phyloP scores from a whole-genome alignment of 2,113 vertebrate genomes.

The Panurus biarmicus region DNA sequence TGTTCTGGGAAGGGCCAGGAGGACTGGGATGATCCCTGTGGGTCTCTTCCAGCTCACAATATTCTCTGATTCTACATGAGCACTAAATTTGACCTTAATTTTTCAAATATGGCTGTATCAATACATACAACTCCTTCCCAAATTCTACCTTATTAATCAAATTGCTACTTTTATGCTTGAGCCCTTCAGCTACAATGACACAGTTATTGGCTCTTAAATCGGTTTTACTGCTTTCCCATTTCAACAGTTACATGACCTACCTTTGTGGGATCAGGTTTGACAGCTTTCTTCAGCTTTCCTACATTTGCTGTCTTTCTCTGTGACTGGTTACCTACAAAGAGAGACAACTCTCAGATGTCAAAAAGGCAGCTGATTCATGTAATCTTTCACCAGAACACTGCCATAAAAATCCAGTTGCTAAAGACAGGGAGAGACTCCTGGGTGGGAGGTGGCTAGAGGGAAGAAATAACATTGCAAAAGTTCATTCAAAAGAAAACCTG shows the following conservation, averaged over 20 bases:
- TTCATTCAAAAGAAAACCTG: not conserved
- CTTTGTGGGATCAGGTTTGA: constrained; percentile 9
- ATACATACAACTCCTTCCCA: not conserved
- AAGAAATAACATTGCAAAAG: not conserved
- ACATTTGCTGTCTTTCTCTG: constrained; percentile 35
- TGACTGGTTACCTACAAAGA: constrained; percentile 49
- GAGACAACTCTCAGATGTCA: not conserved
- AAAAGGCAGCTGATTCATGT: not conserved
- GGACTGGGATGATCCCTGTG: not conserved
- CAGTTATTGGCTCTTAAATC: not conserved
- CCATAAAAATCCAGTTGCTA: not conserved
- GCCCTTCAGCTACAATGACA: not conserved
- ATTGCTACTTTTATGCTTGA: not conserved
- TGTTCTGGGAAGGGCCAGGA: not conserved
- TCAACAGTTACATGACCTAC: not conserved
- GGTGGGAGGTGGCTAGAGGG: not conserved
- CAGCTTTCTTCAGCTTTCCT: constrained; percentile 36
- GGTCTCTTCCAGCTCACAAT: not conserved
- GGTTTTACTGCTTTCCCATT: not conserved
- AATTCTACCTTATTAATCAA: not conserved
- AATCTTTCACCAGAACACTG: not conserved
- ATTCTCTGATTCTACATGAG: not conserved
- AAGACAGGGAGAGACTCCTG: not conserved
- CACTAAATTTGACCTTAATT: not conserved
- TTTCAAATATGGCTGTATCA: not conserved